Evolutionary conservation across 2,113 vertebrate genomes (phyloP).

Genomic region (Nicator chloris): DNA sequence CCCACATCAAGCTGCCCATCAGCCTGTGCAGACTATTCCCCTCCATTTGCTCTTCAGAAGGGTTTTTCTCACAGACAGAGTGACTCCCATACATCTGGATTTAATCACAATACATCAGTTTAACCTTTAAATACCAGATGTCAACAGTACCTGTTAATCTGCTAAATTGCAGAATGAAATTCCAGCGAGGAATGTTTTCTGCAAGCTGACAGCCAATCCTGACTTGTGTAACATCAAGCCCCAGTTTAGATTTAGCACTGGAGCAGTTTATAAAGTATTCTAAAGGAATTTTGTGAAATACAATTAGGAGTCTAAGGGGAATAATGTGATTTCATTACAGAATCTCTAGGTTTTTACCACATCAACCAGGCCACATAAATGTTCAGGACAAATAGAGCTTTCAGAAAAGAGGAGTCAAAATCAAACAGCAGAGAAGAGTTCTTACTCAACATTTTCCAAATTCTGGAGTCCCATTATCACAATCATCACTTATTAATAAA

Average conservation of each 20-base stretch:
- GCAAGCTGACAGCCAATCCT: background rate
- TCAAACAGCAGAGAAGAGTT: background rate
- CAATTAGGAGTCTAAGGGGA: background rate
- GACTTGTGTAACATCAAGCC: background rate
- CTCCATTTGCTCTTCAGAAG: background rate
- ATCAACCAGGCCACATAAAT: background rate
- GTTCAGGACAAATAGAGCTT: background rate
- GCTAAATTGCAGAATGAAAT: conserved; percentile 29
- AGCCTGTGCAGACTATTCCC: background rate
- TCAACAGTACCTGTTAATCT: conserved; percentile 55
- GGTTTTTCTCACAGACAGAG: conserved; percentile 42
- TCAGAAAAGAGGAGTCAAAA: background rate
- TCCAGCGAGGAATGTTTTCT: background rate
- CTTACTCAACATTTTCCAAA: background rate
- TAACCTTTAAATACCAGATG: conserved; percentile 46
- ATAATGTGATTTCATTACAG: background rate
- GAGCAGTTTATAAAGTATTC: background rate
- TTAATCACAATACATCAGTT: background rate
- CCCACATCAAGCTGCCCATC: background rate
- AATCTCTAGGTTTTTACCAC: background rate
- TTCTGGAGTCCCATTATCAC: background rate
- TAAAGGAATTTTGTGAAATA: background rate
- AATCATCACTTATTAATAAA: background rate
- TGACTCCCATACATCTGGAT: conserved; percentile 27
- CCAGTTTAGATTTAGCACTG: background rate